A percentile compares a stretch with the other conserved stretches of the same genome.
phyloP scores from a whole-genome alignment of 2,113 vertebrate genomes.

The Stigmatopora nigra region DNA sequence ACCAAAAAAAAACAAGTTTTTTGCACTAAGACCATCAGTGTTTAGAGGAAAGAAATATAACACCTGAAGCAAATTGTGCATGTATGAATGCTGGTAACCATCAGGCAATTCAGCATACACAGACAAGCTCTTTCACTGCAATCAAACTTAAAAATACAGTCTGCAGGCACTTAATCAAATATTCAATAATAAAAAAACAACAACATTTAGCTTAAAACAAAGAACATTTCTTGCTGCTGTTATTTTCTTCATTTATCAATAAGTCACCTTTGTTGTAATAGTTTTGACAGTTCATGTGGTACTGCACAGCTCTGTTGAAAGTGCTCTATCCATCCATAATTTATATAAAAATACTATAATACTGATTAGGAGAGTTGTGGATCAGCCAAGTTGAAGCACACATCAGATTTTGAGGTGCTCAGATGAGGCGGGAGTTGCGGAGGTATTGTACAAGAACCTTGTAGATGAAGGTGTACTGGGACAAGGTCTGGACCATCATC shows the following conservation, averaged over 20 bases:
- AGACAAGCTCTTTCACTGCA: not conserved
- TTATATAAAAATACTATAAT: slow-evolving; percentile 59
- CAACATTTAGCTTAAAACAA: not conserved
- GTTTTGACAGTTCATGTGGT: slow-evolving; percentile 51
- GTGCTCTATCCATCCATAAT: slow-evolving; percentile 59
- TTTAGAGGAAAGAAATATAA: slow-evolving; percentile 14
- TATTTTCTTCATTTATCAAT: slow-evolving; percentile 1
- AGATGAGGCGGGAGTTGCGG: slow-evolving; percentile 91
- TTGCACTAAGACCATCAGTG: slow-evolving; percentile 35
- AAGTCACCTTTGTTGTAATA: slow-evolving; percentile 15
- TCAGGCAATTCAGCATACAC: not conserved
- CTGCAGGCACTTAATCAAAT: slow-evolving; percentile 2
- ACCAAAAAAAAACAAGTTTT: slow-evolving; percentile 7
- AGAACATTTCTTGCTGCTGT: not conserved
- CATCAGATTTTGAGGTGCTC: slow-evolving; percentile 25
- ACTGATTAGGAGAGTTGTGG: slow-evolving; percentile 59
- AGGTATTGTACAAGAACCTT: slow-evolving; percentile 93
- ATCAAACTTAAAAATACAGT: slow-evolving; percentile 1
- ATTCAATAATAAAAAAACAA: not conserved
- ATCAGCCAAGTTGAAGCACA: not conserved
- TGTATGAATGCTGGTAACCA: not conserved
- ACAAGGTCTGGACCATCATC: slow-evolving; percentile 94
- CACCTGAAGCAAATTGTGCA: slow-evolving; percentile 11
- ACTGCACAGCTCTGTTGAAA: slow-evolving; percentile 58
- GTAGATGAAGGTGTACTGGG: slow-evolving; percentile 93